Conservation (phyloP, 1,140 invertebrate genomes). For the Bathynomus jamesi region DNA sequence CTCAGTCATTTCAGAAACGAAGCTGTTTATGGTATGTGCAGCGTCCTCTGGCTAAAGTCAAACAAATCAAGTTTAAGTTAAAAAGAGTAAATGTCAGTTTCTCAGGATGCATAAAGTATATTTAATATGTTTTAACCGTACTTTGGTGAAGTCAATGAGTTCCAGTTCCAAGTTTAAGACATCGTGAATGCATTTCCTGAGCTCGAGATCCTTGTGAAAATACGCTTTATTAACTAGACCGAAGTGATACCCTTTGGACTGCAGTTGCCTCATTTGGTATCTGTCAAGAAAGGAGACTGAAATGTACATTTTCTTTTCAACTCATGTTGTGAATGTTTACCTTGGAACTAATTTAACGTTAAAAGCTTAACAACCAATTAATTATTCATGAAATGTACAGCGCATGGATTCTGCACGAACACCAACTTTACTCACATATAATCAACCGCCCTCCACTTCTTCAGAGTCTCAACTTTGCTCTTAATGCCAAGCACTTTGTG, state of each 20-base stretch:
- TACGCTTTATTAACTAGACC: background rate
- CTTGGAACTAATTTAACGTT: no score
- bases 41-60: background rate
- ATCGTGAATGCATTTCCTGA: background rate
- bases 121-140: no score
- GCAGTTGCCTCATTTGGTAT: background rate
- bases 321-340: no score
- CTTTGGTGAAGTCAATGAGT: background rate
- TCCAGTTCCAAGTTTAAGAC: background rate
- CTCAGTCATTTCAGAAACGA: background rate
- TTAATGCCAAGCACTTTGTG: background rate
- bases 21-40: background rate
- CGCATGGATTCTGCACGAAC: no score
- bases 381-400: no score
- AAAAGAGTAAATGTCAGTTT: no score
- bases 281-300: no score
- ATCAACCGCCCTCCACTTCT: background rate
- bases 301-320: no score
- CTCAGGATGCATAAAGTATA: no score
- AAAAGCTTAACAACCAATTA: no score
- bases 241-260: background rate
- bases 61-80: no score
- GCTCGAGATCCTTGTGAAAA: background rate
- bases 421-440: background rate
- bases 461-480: background rate